Conservation (phyloP, 30 jellyfish, hydroid and myxozoan species). For the Cassiopea xamachana region DNA sequence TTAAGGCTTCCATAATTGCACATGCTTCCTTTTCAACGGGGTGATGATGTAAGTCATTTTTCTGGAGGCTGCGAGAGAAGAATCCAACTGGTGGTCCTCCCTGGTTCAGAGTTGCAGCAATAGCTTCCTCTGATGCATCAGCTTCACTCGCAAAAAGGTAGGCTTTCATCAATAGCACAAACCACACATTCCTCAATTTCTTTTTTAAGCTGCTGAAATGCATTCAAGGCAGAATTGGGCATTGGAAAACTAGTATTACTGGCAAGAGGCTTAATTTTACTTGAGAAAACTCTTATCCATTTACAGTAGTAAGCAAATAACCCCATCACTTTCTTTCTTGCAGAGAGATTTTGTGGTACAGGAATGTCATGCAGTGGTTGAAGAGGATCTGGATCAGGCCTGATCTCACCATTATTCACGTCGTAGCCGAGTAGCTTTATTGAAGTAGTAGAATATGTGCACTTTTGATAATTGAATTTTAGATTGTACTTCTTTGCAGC, state of each 20-base stretch:
- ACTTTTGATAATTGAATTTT: slow-evolving; percentile 22
- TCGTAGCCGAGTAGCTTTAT: slow-evolving; percentile 66
- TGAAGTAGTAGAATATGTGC: slow-evolving; percentile 35
- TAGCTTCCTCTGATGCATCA: slow-evolving; percentile 86
- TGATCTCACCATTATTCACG: slow-evolving; percentile 49
- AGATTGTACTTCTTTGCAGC: slow-evolving; percentile 72
- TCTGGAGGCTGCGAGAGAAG: slow-evolving; percentile 58
- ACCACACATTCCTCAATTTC: slow-evolving; percentile 38
- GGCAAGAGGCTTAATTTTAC: slow-evolving; percentile 43
- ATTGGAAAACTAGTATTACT: slow-evolving; percentile 45
- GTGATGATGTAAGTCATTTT: slow-evolving; percentile 52
- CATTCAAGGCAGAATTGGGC: slow-evolving; percentile 12
- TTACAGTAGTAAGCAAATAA: slow-evolving; percentile 67
- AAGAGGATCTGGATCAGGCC: slow-evolving; percentile 79
- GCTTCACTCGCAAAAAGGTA: slow-evolving; percentile 76
- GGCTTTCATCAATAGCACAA: slow-evolving; percentile 61
- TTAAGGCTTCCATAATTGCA: slow-evolving; percentile 74
- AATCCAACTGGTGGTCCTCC: slow-evolving; percentile 87
- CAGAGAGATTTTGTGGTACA: slow-evolving; percentile 30
- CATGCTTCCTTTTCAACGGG: slow-evolving; percentile 86
- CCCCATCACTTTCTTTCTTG: slow-evolving; percentile 41
- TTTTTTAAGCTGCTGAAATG: slow-evolving; percentile 13
- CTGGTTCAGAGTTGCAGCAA: slow-evolving; percentile 87
- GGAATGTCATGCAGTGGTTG: slow-evolving; percentile 55
- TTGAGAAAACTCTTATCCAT: slow-evolving; percentile 80